Conservation (phyloP, 2,113 vertebrate species). For the Chaetodon auriga region DNA sequence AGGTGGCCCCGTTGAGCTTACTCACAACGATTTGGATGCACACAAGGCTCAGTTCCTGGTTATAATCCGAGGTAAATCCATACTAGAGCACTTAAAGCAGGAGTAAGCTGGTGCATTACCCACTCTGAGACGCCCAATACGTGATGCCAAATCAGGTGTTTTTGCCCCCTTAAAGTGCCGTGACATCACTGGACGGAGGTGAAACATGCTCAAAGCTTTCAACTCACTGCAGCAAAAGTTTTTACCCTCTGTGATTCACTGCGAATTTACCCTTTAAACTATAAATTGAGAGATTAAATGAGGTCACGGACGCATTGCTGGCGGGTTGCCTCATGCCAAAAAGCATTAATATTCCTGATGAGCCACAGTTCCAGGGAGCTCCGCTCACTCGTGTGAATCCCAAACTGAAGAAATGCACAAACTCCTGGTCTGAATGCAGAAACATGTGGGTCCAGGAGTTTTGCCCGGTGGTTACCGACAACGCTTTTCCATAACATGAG, state of each 20-base stretch:
- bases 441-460: background rate
- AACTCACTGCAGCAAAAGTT: background rate
- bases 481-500: background rate
- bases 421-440: background rate
- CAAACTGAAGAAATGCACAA: background rate
- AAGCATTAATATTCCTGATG: conserved; percentile 34
- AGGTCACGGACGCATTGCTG: conserved; percentile 25
- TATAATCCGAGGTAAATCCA: background rate
- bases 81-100: too few relatives aligned
- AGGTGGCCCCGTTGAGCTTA: background rate
- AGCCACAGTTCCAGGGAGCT: background rate
- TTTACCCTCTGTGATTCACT: background rate
- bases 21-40: background rate
- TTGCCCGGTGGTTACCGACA: conserved; percentile 65
- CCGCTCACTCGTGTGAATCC: conserved; percentile 13
- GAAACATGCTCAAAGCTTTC: background rate
- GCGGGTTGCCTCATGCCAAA: conserved; percentile 35
- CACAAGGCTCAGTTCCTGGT: background rate
- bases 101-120: too few relatives aligned
- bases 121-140: background rate
- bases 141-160: background rate
- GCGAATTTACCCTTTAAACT: background rate
- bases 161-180: background rate
- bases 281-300: conserved; percentile 39
- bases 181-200: background rate